phyloP scores from a whole-genome alignment of 2,888 invertebrate genomes.

The Pomacea canaliculata region DNA sequence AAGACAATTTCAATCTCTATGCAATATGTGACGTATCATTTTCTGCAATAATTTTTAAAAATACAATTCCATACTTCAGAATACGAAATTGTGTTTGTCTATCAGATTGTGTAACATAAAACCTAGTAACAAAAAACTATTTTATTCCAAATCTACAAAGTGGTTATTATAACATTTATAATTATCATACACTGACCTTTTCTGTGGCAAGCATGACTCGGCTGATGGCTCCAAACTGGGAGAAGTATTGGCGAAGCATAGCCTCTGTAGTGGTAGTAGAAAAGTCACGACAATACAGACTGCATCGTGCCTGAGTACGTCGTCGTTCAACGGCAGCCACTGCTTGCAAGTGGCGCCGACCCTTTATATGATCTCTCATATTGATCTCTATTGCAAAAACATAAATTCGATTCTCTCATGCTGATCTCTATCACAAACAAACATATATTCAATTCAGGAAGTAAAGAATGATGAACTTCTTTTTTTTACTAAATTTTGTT shows the following conservation, averaged over 20 bases:
- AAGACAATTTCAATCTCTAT: no score
- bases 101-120: no score
- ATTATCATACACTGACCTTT: slow-evolving; percentile 2
- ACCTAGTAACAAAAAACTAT: no score
- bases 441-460: neutral
- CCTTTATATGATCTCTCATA: slow-evolving; percentile 39
- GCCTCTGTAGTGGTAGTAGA: slow-evolving; percentile 43
- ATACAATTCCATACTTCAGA: no score
- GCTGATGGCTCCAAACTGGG: slow-evolving; percentile 50
- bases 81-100: no score
- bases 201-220: slow-evolving; percentile 43
- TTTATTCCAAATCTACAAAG: no score
- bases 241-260: slow-evolving; percentile 49
- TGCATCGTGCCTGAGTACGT: slow-evolving; percentile 40
- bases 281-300: slow-evolving; percentile 54
- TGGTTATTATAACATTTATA: neutral
- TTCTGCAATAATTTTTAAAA: no score
- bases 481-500: no score
- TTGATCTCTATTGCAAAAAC: slow-evolving; percentile 20
- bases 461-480: no score
- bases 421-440: slow-evolving; percentile 20
- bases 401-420: neutral
- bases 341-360: slow-evolving; percentile 46
- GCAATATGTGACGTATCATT: no score
- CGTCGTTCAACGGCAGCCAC: slow-evolving; percentile 37